These are phyloP conservation scores for Mongoloraphidia duomilia DNA, from an alignment of 2,888 invertebrate genomes.

Conservation along the genomic window DNA sequence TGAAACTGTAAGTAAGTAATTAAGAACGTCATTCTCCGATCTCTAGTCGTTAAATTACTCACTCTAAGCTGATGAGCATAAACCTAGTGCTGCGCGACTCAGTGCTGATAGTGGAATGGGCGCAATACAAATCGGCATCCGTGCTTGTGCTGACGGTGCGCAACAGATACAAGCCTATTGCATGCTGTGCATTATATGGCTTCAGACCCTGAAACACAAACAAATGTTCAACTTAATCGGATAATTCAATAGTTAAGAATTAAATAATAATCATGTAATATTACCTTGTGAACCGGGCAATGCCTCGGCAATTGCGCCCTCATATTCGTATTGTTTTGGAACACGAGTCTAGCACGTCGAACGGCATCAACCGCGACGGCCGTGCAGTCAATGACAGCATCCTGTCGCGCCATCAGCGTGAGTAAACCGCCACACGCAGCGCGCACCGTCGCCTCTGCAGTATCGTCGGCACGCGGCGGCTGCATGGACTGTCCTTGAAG, in stretches of 20 bases:
- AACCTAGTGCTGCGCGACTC: conserved; percentile 43
- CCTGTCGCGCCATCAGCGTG: no score
- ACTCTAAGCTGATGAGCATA: conserved; percentile 55
- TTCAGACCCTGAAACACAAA: conserved; percentile 44
- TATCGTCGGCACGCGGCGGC: conserved; percentile 52
- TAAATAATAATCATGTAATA: conserved; percentile 11
- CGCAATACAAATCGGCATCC: conserved; percentile 55
- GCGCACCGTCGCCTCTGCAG: conserved; percentile 18
- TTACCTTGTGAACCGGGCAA: conserved; percentile 47
- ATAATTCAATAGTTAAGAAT: background rate
- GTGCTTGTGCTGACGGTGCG: conserved; percentile 47
- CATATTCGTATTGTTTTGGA: conserved; percentile 48
- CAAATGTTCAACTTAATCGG: conserved; percentile 4
- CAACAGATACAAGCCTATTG: conserved; percentile 52
- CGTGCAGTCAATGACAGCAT: conserved; percentile 33
- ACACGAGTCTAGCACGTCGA: conserved; percentile 39
- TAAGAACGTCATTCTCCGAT: no score
- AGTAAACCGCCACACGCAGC: conserved; percentile 23
- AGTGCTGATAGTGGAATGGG: conserved; percentile 43
- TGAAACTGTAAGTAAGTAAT: no score
- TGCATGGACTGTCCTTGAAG: conserved; percentile 48
- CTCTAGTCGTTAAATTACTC: conserved; percentile 20
- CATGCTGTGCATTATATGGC: conserved; percentile 55
- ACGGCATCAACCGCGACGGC: conserved; percentile 53
- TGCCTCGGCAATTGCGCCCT: conserved; percentile 55